These are phyloP conservation scores for Diprion similis DNA, from an alignment of 1,140 invertebrate species.

Conservation along the genomic window DNA sequence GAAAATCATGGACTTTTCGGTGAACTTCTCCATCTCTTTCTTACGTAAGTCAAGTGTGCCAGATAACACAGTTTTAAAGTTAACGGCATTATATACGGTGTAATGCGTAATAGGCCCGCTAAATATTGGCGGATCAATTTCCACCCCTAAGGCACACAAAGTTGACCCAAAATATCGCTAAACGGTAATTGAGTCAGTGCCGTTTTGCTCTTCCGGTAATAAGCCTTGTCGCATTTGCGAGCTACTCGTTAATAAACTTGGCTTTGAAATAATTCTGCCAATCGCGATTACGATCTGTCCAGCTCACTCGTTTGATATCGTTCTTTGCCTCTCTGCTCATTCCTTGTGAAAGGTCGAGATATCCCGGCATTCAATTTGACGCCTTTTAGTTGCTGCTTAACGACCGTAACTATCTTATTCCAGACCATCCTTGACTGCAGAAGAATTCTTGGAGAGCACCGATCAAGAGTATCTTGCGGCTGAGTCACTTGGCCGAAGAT, in stretches of 20 bases:
- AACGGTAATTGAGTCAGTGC: too few relatives aligned
- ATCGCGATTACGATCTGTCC: background rate
- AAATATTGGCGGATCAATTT: too few relatives aligned
- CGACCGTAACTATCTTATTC: slow-evolving; percentile 21
- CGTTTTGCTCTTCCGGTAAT: too few relatives aligned
- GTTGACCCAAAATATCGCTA: too few relatives aligned
- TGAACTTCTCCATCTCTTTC: slow-evolving; percentile 74
- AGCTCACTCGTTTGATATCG: background rate
- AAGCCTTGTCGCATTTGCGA: background rate
- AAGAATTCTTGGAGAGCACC: slow-evolving; percentile 63
- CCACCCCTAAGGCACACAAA: too few relatives aligned
- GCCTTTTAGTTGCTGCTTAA: background rate
- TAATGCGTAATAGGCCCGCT: too few relatives aligned
- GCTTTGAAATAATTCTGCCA: background rate
- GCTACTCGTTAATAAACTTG: background rate
- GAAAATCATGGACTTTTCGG: slow-evolving; percentile 70
- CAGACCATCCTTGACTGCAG: slow-evolving; percentile 70
- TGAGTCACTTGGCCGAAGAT: slow-evolving; percentile 67
- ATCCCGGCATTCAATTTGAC: background rate
- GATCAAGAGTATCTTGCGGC: slow-evolving; percentile 78
- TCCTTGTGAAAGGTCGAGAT: too few relatives aligned
- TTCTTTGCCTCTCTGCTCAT: background rate
- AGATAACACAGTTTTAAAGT: too few relatives aligned
- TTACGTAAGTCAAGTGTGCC: slow-evolving; percentile 60
- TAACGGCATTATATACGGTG: too few relatives aligned